A percentile compares a stretch with the other conserved stretches of the same genome.
Conservation (phyloP, 2,797 vertebrate genomes). For the Rhincodon typus region DNA sequence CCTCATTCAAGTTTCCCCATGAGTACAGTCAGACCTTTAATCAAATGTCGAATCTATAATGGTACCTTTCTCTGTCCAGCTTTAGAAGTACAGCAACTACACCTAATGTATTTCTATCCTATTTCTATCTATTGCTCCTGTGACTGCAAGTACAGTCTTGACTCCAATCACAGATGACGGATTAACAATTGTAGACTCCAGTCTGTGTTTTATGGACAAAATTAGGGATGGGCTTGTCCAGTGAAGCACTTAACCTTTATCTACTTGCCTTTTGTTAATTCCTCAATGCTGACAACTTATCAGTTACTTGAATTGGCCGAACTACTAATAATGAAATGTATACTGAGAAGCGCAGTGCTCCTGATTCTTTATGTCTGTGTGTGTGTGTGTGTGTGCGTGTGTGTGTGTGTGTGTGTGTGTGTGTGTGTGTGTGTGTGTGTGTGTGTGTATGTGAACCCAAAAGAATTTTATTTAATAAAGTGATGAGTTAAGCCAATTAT, state of each 20-base stretch:
- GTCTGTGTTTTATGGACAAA: background rate
- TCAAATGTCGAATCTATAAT: background rate
- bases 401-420: too few relatives aligned
- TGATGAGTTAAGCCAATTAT: background rate
- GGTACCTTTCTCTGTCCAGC: background rate
- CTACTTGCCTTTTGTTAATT: background rate
- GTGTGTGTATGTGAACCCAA: background rate
- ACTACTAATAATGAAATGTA: background rate
- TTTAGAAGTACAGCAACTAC: background rate
- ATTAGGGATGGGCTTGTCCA: background rate
- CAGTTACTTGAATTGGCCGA: background rate
- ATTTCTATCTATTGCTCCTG: background rate
- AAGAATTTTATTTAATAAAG: slow-evolving; percentile 22
- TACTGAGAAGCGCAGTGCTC: background rate
- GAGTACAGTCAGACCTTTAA: background rate
- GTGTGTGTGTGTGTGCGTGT: too few relatives aligned
- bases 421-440: too few relatives aligned
- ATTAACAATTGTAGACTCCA: background rate
- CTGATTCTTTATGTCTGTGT: background rate
- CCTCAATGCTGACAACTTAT: background rate
- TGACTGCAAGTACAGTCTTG: background rate
- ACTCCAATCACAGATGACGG: background rate
- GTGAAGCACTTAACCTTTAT: background rate
- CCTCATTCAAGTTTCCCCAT: background rate
- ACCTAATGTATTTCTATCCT: background rate